Conservation (phyloP, 2,113 vertebrate genomes). For the Dissostichus mawsoni region DNA sequence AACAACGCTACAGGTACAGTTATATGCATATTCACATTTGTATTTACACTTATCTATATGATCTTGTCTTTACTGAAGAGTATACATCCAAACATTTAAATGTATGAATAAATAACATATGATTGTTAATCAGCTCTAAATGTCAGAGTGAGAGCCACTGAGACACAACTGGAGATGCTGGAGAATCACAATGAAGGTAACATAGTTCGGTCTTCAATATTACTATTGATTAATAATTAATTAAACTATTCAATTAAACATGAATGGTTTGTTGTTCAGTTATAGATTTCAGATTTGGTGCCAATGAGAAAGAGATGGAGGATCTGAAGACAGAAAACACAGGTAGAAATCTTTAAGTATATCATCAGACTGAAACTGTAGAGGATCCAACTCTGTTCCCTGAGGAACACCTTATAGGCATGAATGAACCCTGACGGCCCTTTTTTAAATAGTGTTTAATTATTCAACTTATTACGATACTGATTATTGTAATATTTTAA, state of each 20-base stretch:
- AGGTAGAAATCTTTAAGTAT: conserved; percentile 22
- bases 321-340: not conserved
- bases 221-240: not conserved
- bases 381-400: not conserved
- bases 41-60: too few relatives aligned
- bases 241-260: not conserved
- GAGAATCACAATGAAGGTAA: conserved; percentile 8
- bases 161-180: conserved; percentile 13
- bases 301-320: conserved; percentile 12
- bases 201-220: not conserved
- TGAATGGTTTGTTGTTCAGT: not conserved
- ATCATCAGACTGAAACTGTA: too few relatives aligned
- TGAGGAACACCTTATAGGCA: not conserved
- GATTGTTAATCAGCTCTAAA: too few relatives aligned
- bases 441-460: too few relatives aligned
- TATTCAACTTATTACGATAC: too few relatives aligned
- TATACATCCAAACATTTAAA: too few relatives aligned
- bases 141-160: conserved; percentile 7
- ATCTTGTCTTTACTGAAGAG: too few relatives aligned
- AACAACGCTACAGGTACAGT: conserved; percentile 12
- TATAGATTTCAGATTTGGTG: conserved; percentile 9
- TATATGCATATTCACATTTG: too few relatives aligned
- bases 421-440: not conserved
- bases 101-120: too few relatives aligned
- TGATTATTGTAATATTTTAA: too few relatives aligned